Base-by-base conservation (phyloP, 2,797 vertebrate genomes). In the Dipus sagitta region DNA sequence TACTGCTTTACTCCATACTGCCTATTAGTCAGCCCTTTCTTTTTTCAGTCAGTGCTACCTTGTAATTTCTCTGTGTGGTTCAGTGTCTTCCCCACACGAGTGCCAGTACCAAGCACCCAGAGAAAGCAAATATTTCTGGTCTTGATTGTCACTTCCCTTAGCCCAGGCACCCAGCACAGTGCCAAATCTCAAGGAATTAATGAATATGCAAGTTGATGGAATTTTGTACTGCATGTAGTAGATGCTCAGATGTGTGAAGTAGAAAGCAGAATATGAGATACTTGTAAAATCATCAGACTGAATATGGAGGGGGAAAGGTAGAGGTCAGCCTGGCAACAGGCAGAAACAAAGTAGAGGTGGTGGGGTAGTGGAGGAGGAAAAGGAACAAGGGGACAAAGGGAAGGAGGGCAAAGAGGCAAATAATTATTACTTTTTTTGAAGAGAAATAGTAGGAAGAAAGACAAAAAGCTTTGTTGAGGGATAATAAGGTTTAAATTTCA, bases 61-160 rank as follows among this genome's bases (percentile, higher is more conserved):
- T 38, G 18, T 10, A 3, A n/a, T 6, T 24, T 34, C 60, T 68
- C 74, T 54, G 38, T 70, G 2, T 42, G 72, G 1, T 7, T 17
- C 8, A n/a, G 17, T 85, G 4, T 24, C 58, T 20, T 15, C 13
- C 0, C 13, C 13, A 15, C 54, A 58, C 17, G 0, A 3, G 8
- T 7, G 34, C 32, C 34, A 24, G 4, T 34, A 42, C 58, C 30
- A 30, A 23, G 10, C 34, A 42, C 58, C 30, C 28, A 18, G 47
- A 70, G 38, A 20, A 32, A 30, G 34, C 34, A 30, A 11, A 38
- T 6, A 23, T 23, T 34, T n/a, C 20, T 28, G 1, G 0, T 20
- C 85, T 75, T 47, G 23, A 9, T 72, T 47, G 13, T 38, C 26
- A 24, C 60, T 64, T 34, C 26, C 1, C 79, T 24, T 64, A 64